These are phyloP conservation scores for Neolamprologus toae DNA, from an alignment of 2,113 vertebrate genomes.

Conservation along the genomic window DNA sequence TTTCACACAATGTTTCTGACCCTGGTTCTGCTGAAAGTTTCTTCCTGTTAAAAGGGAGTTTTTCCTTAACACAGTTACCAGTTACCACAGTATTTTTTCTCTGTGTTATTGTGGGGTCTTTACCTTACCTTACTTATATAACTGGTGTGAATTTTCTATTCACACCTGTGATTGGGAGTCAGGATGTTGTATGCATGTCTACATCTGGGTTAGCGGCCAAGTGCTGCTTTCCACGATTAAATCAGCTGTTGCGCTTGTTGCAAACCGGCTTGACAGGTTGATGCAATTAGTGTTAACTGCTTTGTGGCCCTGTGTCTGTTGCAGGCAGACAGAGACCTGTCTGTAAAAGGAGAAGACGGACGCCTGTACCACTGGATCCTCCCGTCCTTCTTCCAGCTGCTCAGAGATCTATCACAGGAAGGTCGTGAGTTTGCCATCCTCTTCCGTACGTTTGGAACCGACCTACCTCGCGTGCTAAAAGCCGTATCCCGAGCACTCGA, in stretches of 20 bases:
- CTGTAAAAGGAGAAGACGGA: slow-evolving; percentile 65
- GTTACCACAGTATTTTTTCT: background rate
- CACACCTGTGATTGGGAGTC: background rate
- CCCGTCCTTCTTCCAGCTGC: slow-evolving; percentile 83
- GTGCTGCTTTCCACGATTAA: background rate
- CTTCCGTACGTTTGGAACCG: slow-evolving; percentile 82
- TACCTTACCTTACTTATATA: background rate
- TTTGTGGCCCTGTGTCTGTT: background rate
- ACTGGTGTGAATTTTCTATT: background rate
- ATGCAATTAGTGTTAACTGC: background rate
- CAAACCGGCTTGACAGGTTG: background rate
- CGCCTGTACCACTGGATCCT: slow-evolving; percentile 80
- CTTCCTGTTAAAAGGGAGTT: background rate
- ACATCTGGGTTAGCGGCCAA: background rate
- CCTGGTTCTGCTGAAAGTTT: background rate
- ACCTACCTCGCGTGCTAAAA: slow-evolving; percentile 71
- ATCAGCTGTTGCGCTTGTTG: background rate
- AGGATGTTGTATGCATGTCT: background rate
- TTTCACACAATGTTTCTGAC: background rate
- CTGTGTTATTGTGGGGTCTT: background rate
- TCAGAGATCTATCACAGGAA: slow-evolving; percentile 68
- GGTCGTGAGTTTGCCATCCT: slow-evolving; percentile 71
- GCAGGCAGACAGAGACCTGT: slow-evolving; percentile 63
- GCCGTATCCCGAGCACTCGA: slow-evolving; percentile 64
- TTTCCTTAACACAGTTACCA: background rate